Evolutionary conservation across 37 sponge, comb jelly and placozoan genomes (phyloP).

Genomic region (Hormiphora californensis): DNA sequence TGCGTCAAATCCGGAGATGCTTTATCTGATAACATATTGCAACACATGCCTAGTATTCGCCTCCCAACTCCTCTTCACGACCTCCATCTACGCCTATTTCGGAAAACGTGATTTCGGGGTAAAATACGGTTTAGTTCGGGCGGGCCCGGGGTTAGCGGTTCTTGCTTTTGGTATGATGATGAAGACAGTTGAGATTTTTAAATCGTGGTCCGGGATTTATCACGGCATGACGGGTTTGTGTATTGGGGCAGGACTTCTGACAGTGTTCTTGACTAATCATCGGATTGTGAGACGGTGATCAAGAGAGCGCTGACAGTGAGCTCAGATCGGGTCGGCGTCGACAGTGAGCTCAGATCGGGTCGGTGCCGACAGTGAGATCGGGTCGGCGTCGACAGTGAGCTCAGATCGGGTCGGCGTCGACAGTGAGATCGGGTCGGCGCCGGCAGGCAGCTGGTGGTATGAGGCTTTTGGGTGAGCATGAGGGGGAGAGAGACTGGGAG

Average conservation of each 20-base stretch:
- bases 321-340: no score
- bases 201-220: neutral
- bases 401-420: no score
- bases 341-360: no score
- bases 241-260: neutral
- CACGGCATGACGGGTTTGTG: constrained; percentile 11
- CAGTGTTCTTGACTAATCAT: constrained; percentile 8
- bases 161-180: constrained; percentile 20
- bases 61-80: constrained; percentile 53
- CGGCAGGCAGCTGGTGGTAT: no score
- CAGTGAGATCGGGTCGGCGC: no score
- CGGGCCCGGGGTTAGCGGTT: constrained; percentile 40
- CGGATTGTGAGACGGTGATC: no score
- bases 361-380: no score
- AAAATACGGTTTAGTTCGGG: constrained; percentile 36
- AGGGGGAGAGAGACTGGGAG: no score
- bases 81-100: constrained; percentile 40
- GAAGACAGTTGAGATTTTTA: constrained; percentile 9
- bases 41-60: constrained; percentile 18
- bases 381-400: no score
- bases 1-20: constrained; percentile 5
- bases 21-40: constrained; percentile 16
- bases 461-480: no score
- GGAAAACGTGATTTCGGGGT: constrained; percentile 27
- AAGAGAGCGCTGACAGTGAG: no score